Evolutionary conservation across 2,888 invertebrate genomes (phyloP).

Genomic region (Nomada flava): DNA sequence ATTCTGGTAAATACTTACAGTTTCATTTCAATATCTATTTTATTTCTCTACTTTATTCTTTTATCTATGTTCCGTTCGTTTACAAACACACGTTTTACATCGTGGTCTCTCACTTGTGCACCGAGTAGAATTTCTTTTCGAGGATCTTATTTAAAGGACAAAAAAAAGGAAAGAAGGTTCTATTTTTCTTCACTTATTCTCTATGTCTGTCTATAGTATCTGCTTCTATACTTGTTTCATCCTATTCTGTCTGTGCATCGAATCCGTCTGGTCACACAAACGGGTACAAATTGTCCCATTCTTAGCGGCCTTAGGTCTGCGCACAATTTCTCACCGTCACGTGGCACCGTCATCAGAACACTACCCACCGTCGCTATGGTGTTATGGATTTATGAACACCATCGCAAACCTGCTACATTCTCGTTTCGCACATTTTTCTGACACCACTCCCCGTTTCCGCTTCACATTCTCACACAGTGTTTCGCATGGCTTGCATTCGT

Average conservation of each 20-base stretch:
- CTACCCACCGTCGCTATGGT: slow-evolving; percentile 69
- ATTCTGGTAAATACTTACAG: slow-evolving; percentile 8
- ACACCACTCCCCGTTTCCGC: slow-evolving; percentile 2
- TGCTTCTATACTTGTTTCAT: not conserved
- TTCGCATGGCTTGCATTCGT: slow-evolving; percentile 11
- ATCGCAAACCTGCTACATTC: slow-evolving; percentile 24
- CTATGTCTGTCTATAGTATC: not conserved
- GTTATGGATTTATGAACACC: slow-evolving; percentile 84
- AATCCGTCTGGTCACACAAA: slow-evolving; percentile 32
- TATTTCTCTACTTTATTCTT: not conserved
- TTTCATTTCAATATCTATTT: not conserved
- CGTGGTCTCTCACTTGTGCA: not conserved
- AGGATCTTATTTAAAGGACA: not conserved
- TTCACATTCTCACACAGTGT: slow-evolving; percentile 8
- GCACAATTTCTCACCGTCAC: slow-evolving; percentile 27
- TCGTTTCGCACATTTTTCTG: slow-evolving; percentile 5
- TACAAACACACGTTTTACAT: slow-evolving; percentile 1
- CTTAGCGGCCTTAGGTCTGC: slow-evolving; percentile 20
- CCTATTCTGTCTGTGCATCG: slow-evolving; percentile 38
- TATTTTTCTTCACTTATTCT: not conserved
- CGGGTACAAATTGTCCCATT: not conserved
- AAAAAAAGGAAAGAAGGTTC: not conserved
- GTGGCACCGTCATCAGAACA: slow-evolving; percentile 25
- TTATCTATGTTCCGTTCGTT: not conserved
- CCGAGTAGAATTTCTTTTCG: not conserved